phyloP scores from a whole-genome alignment of 2,797 vertebrate genomes.

The Ctenopoma multispine region DNA sequence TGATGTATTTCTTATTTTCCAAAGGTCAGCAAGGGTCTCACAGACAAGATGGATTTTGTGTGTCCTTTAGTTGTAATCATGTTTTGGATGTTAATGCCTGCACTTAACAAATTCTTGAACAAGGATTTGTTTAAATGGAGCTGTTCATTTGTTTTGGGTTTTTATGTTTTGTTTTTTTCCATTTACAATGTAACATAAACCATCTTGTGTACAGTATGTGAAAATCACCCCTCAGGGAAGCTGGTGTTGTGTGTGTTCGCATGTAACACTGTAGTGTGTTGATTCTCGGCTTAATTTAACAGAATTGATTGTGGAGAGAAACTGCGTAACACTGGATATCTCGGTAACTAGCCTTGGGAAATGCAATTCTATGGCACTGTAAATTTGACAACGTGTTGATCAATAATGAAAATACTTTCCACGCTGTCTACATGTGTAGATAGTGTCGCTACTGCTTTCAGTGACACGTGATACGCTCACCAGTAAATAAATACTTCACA shows the following conservation, averaged over 20 bases:
- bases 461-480: constrained; percentile 8
- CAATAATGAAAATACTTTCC: constrained; percentile 51
- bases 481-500: constrained; percentile 19
- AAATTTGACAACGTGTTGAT: constrained; percentile 51
- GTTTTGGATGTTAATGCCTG: constrained; percentile 43
- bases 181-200: constrained; percentile 14
- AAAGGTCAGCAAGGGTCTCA: constrained; percentile 3
- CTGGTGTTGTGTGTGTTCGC: constrained; percentile 39
- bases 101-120: constrained; percentile 1
- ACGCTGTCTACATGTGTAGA: not conserved
- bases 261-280: constrained; percentile 59
- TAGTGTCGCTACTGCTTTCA: constrained; percentile 27
- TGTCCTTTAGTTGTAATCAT: constrained; percentile 20
- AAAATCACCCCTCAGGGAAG: constrained; percentile 22
- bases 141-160: constrained; percentile 1
- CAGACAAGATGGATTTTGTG: constrained; percentile 38
- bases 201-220: not conserved
- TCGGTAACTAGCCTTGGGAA: constrained; percentile 60
- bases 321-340: constrained; percentile 54
- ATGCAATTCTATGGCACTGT: constrained; percentile 38
- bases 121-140: constrained; percentile 8
- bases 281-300: constrained; percentile 70
- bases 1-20: constrained; percentile 14
- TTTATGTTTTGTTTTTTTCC: not conserved
- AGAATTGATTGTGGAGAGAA: constrained; percentile 66